A percentile compares a stretch with the other conserved stretches of the same genome.
Conservation (phyloP, 1,140 invertebrate species). For the Bathynomus jamesi region DNA sequence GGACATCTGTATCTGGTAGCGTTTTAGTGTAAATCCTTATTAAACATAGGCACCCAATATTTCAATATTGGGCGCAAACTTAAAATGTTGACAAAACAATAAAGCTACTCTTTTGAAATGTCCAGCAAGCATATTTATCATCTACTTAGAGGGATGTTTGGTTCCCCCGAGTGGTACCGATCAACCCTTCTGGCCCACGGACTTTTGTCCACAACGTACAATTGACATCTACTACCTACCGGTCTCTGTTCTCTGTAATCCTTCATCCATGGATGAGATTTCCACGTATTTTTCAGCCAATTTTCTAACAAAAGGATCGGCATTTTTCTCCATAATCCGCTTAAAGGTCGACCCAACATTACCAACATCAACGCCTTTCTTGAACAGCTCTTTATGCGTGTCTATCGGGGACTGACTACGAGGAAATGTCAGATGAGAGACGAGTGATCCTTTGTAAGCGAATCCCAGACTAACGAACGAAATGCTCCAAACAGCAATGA, state of each 20-base stretch:
- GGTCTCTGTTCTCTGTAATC: constrained; percentile 2
- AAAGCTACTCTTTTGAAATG: no score
- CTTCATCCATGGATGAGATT: constrained; percentile 9
- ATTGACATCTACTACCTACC: neutral
- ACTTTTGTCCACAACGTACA: no score
- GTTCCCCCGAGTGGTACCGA: no score
- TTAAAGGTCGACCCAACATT: constrained; percentile 25
- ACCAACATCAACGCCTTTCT: constrained; percentile 16
- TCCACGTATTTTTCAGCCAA: constrained; percentile 15
- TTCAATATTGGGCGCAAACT: no score
- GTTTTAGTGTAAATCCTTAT: no score
- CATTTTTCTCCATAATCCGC: constrained; percentile 26
- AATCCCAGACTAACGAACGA: constrained; percentile 19
- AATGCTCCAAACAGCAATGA: constrained; percentile 19
- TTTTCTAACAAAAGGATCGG: constrained; percentile 9
- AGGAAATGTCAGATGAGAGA: constrained; percentile 22
- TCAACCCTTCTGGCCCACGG: no score
- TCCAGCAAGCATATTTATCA: no score
- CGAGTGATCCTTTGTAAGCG: constrained; percentile 24
- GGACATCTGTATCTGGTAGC: no score
- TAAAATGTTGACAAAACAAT: no score
- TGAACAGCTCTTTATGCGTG: constrained; percentile 23
- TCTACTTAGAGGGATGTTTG: no score
- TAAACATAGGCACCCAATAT: no score
- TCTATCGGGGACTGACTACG: constrained; percentile 13